Conservation (phyloP, 2,113 vertebrate genomes). For the Collichthys lucidus region DNA sequence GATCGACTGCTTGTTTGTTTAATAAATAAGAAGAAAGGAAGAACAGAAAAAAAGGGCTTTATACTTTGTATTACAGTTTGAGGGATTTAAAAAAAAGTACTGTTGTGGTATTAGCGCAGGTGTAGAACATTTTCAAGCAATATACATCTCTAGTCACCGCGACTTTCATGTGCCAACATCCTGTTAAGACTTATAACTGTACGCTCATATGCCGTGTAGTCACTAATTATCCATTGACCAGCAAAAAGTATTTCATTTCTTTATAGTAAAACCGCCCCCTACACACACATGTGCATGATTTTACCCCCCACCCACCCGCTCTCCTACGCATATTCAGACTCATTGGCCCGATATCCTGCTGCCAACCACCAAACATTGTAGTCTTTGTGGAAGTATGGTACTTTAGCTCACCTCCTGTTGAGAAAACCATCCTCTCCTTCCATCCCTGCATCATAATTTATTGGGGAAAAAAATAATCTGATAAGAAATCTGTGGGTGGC, state of each 20-base stretch:
- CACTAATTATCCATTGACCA: constrained; percentile 44
- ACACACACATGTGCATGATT: constrained; percentile 6
- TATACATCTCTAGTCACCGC: background rate
- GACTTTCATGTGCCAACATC: constrained; percentile 32
- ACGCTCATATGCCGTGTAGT: constrained; percentile 13
- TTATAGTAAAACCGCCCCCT: constrained; percentile 25
- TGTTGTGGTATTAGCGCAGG: background rate
- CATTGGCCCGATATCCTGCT: constrained; percentile 10
- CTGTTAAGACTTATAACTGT: constrained; percentile 37
- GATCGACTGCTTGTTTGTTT: background rate
- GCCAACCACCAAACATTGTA: constrained; percentile 16
- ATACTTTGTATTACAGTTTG: background rate
- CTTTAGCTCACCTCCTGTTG: constrained; percentile 37
- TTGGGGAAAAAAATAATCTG: constrained; percentile 10
- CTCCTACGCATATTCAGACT: background rate
- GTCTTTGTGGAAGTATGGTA: constrained; percentile 15
- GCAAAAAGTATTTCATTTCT: constrained; percentile 30
- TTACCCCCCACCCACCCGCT: constrained; percentile 10
- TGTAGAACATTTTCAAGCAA: background rate
- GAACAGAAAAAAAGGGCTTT: background rate
- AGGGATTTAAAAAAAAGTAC: background rate
- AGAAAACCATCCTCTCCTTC: constrained; percentile 20
- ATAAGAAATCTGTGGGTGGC: constrained; percentile 46
- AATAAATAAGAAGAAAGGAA: background rate
- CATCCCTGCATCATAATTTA: constrained; percentile 41